phyloP scores from a whole-genome alignment of 2,797 vertebrate genomes.

The Champsocephalus esox region DNA sequence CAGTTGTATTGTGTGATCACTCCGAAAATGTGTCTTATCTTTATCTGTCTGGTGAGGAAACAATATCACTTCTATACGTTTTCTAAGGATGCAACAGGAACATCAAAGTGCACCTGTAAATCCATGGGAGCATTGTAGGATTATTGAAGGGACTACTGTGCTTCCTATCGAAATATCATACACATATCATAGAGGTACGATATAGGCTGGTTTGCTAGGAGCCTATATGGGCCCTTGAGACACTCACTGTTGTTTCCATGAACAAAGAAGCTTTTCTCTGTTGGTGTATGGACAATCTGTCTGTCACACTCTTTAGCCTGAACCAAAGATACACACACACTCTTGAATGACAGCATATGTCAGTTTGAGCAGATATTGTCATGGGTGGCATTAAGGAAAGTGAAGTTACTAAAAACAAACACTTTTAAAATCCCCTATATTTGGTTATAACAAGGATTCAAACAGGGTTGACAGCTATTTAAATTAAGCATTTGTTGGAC shows the following conservation, averaged over 20 bases:
- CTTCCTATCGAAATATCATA: background rate
- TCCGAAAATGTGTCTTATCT: background rate
- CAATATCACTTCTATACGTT: background rate
- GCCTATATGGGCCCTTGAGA: conserved; percentile 17
- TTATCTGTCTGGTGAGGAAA: background rate
- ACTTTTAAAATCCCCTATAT: background rate
- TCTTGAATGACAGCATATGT: conserved; percentile 7
- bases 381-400: background rate
- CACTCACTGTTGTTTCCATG: background rate
- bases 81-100: background rate
- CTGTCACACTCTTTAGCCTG: conserved; percentile 23
- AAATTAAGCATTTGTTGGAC: background rate
- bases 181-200: background rate
- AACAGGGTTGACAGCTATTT: background rate
- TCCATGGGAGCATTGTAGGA: background rate
- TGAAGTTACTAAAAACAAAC: background rate
- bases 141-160: background rate
- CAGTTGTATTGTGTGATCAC: conserved; percentile 3
- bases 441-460: background rate
- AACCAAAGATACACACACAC: conserved; percentile 21
- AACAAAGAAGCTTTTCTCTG: conserved; percentile 45
- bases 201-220: conserved; percentile 16
- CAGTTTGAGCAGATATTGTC: conserved; percentile 1
- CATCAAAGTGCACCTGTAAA: conserved; percentile 1
- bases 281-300: conserved; percentile 16